Conservation (phyloP, 2,888 invertebrate genomes). For the Leptinotarsa haldemani region DNA sequence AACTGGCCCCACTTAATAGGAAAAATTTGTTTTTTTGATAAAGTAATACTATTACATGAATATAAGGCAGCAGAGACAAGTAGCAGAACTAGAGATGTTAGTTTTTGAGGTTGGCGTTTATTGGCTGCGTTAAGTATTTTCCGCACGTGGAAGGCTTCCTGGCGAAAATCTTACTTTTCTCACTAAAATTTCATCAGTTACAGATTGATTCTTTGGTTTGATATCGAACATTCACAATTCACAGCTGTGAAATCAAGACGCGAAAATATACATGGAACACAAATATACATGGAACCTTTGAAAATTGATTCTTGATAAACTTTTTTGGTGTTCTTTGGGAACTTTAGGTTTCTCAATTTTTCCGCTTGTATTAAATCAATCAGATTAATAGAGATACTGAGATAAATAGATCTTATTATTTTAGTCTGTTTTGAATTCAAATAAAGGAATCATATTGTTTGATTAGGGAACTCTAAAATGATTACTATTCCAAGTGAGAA, state of each 20-base stretch:
- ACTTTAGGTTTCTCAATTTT: too few species aligned
- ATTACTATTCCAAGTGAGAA: too few species aligned
- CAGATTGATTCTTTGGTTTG: not conserved
- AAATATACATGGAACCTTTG: not conserved
- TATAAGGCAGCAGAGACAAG: conserved; percentile 65
- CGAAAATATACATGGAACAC: not conserved
- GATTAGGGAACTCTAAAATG: too few species aligned
- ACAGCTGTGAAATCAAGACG: not conserved
- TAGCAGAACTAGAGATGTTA: conserved; percentile 43
- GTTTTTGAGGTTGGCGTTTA: conserved; percentile 36
- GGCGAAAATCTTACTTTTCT: not conserved
- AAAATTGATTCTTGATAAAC: not conserved
- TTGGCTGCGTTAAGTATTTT: conserved; percentile 30
- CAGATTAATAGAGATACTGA: too few species aligned
- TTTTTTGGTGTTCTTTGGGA: not conserved
- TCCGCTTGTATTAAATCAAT: too few species aligned
- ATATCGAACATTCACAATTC: not conserved
- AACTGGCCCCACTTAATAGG: conserved; percentile 17
- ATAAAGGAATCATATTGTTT: too few species aligned
- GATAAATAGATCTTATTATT: too few species aligned
- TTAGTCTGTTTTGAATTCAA: too few species aligned
- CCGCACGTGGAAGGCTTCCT: not conserved
- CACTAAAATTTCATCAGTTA: not conserved
- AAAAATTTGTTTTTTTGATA: conserved; percentile 25
- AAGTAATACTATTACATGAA: conserved; percentile 57